Base-by-base conservation (phyloP, 1,140 invertebrate genomes). In the Euwallacea fornicatus region DNA sequence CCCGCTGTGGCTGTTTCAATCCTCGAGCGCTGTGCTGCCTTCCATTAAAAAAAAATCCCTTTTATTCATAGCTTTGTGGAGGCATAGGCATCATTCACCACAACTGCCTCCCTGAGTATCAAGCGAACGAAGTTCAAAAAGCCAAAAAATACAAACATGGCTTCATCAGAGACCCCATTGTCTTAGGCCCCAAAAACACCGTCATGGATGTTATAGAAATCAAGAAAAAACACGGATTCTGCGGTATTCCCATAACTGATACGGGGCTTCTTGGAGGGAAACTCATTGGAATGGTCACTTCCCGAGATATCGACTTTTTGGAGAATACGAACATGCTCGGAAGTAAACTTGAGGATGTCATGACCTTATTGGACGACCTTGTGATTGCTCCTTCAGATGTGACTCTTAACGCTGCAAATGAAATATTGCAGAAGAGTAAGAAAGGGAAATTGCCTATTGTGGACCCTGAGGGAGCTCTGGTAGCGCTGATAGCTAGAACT, bases 111-210 rank as follows among this genome's bases (percentile, higher is more conserved):
- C 86, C 93, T 6, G 93, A 97, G 73, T 96, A 95, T 82, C 98
- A 99, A 85, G 95, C 97, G 10, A 92, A 91, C 80, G 97, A 99
- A 88, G 97, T 99, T 10, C 86, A 90, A 71, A 98, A 98, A 88
- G 98, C 99, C 3, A 99, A 99, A 83, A 97, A 97, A 82, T 99
- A 99, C 82, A 98, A 99, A 83, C 98, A 99, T 84, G 98, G 98
- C 8, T 99, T 99, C 79, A 99, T 99, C 76, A 86, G 94, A 59
- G 95, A 98, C 82, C 98, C 98, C 3, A 89, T 97, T 11, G 96
- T 98, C 16, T 88, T 99, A 79, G 91, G 91, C 42, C 95, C 95
- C 0, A 84, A 86, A 11, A 87, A 97, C 75, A 94, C 90, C 4
- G 91, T 85, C 0, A 86, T 85, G 47, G 96, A 99, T 84, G 94